Base-by-base conservation (phyloP, 1,140 invertebrate species). In the Oedothorax gibbosus region DNA sequence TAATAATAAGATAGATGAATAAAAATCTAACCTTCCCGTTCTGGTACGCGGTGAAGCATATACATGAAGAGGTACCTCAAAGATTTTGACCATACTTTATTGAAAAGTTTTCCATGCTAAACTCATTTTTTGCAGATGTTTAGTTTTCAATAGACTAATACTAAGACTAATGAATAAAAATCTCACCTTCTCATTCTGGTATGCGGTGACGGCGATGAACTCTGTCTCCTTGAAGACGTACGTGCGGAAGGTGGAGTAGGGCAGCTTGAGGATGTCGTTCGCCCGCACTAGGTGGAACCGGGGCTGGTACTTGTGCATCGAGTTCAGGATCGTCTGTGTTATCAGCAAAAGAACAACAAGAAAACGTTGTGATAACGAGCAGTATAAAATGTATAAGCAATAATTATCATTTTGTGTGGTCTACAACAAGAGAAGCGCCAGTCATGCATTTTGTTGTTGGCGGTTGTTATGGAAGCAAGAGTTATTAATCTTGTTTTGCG, bases 261-360 rank as follows among this genome's bases (percentile, higher is more conserved):
- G 96, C 89, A 99, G 92, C 92, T 99, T 98, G 73, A 98, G 92
- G 89, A 99, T 97, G 91, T 99, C 97, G 91, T 98, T 98, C 88
- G 97, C 97, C 88, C 98, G 92, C 87, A 99, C 98, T 89, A 99
- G 93, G 92, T n/a, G 99, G 98, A 93, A 99, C 98, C 91, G 98
- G 93, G 98, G 98, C 92, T 99, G 98, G 92, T 99, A 99, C 92
- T 99, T 99, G 94, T 99, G 98, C 98, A 99, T 99, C 88, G 98
- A 99, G 91, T 99, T 99, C 88, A 99, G 92, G 91, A 99, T 98
- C 90, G 97, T 98, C 97, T 99, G 94, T 18, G 93, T 78, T 69
- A 85, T 54, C 82, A 77, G 64, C 72, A 85, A 71, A 76, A 60
- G 53, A 60, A 85, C 62, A 85, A 85, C 80, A 83, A n/a, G 57